Conservation (phyloP, 2,888 invertebrate species). For the Nysson spinosus region DNA sequence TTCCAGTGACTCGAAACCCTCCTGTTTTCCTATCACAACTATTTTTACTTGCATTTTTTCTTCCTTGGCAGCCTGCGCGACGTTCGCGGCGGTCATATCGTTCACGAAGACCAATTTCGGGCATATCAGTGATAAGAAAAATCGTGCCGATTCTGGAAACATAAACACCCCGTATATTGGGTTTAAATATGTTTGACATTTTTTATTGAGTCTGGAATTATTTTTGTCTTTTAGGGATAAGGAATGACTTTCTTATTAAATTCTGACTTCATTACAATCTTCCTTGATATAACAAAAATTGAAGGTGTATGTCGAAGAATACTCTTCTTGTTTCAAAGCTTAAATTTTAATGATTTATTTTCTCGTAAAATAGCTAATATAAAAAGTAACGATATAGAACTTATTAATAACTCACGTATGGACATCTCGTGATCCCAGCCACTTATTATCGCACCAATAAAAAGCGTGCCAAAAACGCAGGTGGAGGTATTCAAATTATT, state of each 20-base stretch:
- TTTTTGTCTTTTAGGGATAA: no score
- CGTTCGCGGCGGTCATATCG: constrained; percentile 10
- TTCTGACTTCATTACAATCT: no score
- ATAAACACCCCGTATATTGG: no score
- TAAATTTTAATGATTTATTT: no score
- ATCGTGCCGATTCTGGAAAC: constrained; percentile 18
- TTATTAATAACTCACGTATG: constrained; percentile 6
- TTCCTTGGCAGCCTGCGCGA: constrained; percentile 20
- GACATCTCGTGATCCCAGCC: constrained; percentile 15
- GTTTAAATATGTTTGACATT: no score
- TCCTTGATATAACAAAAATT: no score
- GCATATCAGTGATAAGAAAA: constrained; percentile 12
- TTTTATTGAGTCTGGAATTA: not conserved
- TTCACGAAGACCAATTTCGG: constrained; percentile 39
- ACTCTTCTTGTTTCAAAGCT: no score
- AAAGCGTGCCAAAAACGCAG: constrained; percentile 39
- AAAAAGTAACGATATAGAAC: no score
- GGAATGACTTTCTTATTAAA: no score
- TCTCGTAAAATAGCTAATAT: no score
- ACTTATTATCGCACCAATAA: constrained; percentile 12
- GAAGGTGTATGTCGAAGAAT: no score
- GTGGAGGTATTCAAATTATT: constrained; percentile 59
- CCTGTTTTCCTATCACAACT: constrained; percentile 24
- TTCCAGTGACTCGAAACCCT: constrained; percentile 26
- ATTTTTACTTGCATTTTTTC: constrained; percentile 29